Base-by-base conservation (phyloP, 2,888 invertebrate genomes). In the Diarsia rubi region DNA sequence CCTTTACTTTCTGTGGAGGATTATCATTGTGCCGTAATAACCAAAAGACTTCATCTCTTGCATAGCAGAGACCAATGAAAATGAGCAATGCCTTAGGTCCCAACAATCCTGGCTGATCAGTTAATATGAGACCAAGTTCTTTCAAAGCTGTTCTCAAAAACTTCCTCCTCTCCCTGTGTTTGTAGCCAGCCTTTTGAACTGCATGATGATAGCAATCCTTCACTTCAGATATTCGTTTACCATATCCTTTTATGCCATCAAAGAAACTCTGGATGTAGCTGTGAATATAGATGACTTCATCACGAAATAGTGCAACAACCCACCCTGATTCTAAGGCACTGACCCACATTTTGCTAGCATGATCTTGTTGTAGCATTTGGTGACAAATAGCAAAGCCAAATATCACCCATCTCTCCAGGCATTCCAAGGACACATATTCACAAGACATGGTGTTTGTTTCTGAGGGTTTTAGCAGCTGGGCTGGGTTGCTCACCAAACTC, bases 31-130 rank as follows among this genome's bases (percentile, higher is more conserved):
- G 99, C 70, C 99, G 97, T 63, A 99, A 93, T 65, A 99, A 97
- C 99, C 99, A 99, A 68, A 98, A 97, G 37, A 99, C 98, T 97
- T 99, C 99, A 97, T 99, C 99, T 88, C 99, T 97, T 0, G 99
- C 98, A 93, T 99, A 98, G 82, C 99, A 99, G 16, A 99, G 96
- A 0, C 99, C 99, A 97, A 99, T 99, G 92, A 99, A 99, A 84
- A 99, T 98, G 90, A 99, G 97, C 75, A 99, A 97, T 12, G 99
- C 99, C 96, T 99, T 99, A 0, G 99, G 99, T 0, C 99, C 99
- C 62, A 99, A 95, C 37, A 99, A 96, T 1, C 99, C 99, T 5
- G 99, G 99, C 93, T 99, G 99, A 95, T 99, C 99, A 24, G 99
- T 99, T 92, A 99, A 97, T 88, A 99, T 98, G 4, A 99, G 97